Evolutionary conservation across 37 sponge, comb jelly and placozoan species (phyloP).

Genomic region (Tethya wilhelma): DNA sequence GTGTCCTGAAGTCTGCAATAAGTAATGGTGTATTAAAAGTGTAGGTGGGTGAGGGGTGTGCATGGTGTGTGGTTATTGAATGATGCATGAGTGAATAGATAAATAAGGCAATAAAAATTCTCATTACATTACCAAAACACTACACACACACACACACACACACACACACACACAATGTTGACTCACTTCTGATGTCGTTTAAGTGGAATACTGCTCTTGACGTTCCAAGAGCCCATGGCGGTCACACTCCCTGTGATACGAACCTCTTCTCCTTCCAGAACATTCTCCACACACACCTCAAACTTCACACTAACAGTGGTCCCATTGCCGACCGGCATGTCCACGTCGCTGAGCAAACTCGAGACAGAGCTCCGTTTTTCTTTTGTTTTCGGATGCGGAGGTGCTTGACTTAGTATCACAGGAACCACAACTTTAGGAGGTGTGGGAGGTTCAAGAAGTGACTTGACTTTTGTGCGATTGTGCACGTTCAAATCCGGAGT

Average conservation of each 20-base stretch:
- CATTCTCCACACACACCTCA: neutral
- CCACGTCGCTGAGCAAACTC: neutral
- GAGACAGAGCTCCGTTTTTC: neutral
- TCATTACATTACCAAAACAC: no score
- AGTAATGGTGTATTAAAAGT: neutral
- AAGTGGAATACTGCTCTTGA: neutral
- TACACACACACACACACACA: neutral
- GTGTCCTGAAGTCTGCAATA: neutral
- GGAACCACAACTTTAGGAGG: neutral
- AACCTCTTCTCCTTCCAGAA: neutral
- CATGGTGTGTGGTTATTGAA: neutral
- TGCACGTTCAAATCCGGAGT: no score
- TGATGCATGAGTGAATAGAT: neutral
- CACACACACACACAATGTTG: neutral
- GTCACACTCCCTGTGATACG: neutral
- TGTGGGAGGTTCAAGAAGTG: neutral
- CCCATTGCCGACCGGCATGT: neutral
- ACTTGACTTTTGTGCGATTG: no score
- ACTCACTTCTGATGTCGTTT: neutral
- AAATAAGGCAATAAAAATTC: no score
- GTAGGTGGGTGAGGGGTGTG: neutral
- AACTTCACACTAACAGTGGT: neutral
- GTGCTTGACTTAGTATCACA: neutral
- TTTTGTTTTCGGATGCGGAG: neutral
- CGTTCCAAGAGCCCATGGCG: conserved; percentile 4